These are phyloP conservation scores for Mellilla xanthometata DNA, from an alignment of 2,888 invertebrate species.

Conservation along the genomic window DNA sequence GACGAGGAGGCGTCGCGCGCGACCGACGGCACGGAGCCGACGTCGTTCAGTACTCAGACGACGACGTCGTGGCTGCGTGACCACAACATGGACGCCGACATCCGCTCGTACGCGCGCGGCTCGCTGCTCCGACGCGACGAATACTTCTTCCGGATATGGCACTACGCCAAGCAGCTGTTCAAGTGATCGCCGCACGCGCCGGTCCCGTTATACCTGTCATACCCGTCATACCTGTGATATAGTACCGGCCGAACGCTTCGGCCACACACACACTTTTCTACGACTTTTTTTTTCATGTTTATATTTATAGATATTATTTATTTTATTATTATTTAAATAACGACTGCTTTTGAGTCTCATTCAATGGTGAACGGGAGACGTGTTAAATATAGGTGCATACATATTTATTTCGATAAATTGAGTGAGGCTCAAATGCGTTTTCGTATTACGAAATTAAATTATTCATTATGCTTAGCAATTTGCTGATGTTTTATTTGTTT, in stretches of 20 bases:
- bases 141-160: constrained; percentile 98
- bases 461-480: constrained; percentile 31
- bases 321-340: constrained; percentile 51
- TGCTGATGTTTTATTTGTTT: constrained; percentile 17
- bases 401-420: constrained; percentile 67
- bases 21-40: constrained; percentile 89
- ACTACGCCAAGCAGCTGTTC: constrained; percentile 91
- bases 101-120: constrained; percentile 93
- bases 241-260: constrained; percentile 53
- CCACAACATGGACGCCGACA: constrained; percentile 96
- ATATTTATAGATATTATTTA: constrained; percentile 59
- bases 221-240: constrained; percentile 77
- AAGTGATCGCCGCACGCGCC: constrained; percentile 80
- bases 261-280: constrained; percentile 48
- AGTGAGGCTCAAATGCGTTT: constrained; percentile 55
- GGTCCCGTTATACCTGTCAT: constrained; percentile 61
- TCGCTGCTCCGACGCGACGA: constrained; percentile 93
- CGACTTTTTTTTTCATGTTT: constrained; percentile 51
- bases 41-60: constrained; percentile 95
- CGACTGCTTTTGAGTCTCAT: constrained; percentile 53
- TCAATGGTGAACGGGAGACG: constrained; percentile 67
- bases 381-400: constrained; percentile 75
- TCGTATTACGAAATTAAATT: constrained; percentile 34
- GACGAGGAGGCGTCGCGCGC: constrained; percentile 69
- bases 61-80: constrained; percentile 97